Base-by-base conservation (phyloP, 2,797 vertebrate species). In the Enteromius unitaeniatus region DNA sequence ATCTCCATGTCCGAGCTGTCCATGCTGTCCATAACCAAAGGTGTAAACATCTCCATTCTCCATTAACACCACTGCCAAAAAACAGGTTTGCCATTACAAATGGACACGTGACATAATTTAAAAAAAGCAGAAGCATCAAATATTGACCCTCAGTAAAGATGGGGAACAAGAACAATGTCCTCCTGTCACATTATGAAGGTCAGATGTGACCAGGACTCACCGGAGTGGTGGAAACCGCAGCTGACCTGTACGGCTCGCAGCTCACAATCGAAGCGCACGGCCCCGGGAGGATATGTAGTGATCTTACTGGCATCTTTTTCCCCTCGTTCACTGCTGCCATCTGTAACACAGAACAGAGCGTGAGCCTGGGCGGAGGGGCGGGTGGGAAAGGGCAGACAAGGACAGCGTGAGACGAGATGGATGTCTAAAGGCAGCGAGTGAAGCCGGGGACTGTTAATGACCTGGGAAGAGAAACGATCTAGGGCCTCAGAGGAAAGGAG, bases 261-360 rank as follows among this genome's bases (percentile, higher is more conserved):
- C 78, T 99, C 98, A 85, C 96, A 97, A 92, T 99, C 98, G 88
- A 99, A 99, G 45, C 95, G 94, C 74, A 99, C 97, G 0, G 97
- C 94, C n/a, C 98, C 98, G 0, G 98, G 98, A 19, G 98, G 98
- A 77, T 99, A 99, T 0, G 98, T 99, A 86, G 98, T 98, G 89
- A 99, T 99, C 95, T 99, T 99, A 92, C 98, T 99, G 87, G 98
- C 96, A 90, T 99, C 98, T 83, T 99, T 99, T 88, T 99, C 98
- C 68, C 97, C 97, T 51, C 97, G 96, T 89, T 99, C 98, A 88
- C 97, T 96, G 94, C 97, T 98, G 87, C 96, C 97, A 82, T 99
- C 98, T 99, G 91, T 7, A 84, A 87, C 23, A 78, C 26, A 87
- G 23, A 85, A 92, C 88, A 91, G 17, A 76, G 85, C 89, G 65